phyloP scores from a whole-genome alignment of 2,797 vertebrate species.

The Coregonus suidteri region DNA sequence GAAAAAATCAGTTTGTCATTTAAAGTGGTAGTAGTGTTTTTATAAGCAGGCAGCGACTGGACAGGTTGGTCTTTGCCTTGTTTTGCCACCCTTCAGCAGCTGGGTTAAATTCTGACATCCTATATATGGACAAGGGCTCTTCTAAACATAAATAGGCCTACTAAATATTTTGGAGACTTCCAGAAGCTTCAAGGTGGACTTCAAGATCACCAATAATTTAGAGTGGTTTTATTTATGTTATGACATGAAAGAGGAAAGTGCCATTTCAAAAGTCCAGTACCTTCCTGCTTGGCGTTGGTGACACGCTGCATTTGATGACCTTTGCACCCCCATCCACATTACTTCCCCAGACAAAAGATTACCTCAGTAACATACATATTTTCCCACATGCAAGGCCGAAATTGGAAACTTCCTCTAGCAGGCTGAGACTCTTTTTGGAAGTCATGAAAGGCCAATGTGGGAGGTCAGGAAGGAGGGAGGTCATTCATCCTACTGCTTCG shows the following conservation, averaged over 20 bases:
- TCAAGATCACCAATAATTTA: neutral
- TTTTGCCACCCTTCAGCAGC: slow-evolving; percentile 56
- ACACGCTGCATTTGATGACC: slow-evolving; percentile 66
- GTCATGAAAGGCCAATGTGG: slow-evolving; percentile 69
- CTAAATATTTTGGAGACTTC: neutral
- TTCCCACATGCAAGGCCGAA: slow-evolving; percentile 76
- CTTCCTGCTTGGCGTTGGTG: slow-evolving; percentile 70
- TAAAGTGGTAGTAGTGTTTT: slow-evolving; percentile 18
- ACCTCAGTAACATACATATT: slow-evolving; percentile 75
- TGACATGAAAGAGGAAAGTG: slow-evolving; percentile 26
- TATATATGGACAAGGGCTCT: neutral
- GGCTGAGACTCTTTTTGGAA: slow-evolving; percentile 74
- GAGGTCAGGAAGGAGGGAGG: slow-evolving; percentile 43
- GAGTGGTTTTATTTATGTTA: neutral
- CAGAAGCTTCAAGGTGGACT: neutral
- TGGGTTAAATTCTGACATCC: slow-evolving; percentile 48
- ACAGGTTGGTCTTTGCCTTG: slow-evolving; percentile 40
- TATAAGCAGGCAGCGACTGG: slow-evolving; percentile 7
- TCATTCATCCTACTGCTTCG: neutral
- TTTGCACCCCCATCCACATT: slow-evolving; percentile 73
- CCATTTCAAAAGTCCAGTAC: slow-evolving; percentile 69
- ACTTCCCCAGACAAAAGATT: slow-evolving; percentile 73
- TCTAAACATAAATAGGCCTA: neutral
- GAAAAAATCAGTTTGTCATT: neutral
- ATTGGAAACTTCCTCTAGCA: slow-evolving; percentile 78